Evolutionary conservation across 2,888 invertebrate genomes (phyloP).

Genomic region (Frankliniella intonsa): DNA sequence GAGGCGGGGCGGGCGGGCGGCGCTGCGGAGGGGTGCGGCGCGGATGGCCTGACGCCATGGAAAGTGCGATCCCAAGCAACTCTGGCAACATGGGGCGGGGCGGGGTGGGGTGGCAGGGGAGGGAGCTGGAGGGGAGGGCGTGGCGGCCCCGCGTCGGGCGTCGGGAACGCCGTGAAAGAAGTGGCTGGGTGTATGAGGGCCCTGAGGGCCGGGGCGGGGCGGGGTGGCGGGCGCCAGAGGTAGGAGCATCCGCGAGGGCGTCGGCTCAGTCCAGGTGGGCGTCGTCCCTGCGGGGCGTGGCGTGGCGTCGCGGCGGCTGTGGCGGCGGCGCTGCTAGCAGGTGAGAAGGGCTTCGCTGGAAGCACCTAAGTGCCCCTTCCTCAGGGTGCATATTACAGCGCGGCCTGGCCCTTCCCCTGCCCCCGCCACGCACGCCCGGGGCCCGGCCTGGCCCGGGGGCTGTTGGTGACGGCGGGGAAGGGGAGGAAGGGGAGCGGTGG

Average conservation of each 20-base stretch:
- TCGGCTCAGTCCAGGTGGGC: no score
- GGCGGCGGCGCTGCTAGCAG: conserved; percentile 30
- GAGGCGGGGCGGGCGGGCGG: conserved; percentile 13
- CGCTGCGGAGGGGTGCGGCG: conserved; percentile 1
- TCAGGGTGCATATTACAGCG: neutral
- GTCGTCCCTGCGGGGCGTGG: no score
- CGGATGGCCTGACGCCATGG: neutral
- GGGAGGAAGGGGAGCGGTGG: neutral
- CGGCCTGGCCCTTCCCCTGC: neutral
- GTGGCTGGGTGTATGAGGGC: neutral
- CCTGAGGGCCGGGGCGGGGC: neutral
- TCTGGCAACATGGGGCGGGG: conserved; percentile 34
- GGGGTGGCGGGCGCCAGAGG: neutral
- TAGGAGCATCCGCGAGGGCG: no score
- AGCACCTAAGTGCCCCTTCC: conserved; percentile 37
- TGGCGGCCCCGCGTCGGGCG: neutral
- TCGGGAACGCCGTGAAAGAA: neutral
- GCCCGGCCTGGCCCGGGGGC: neutral
- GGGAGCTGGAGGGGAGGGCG: neutral
- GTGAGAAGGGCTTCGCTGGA: conserved; percentile 38
- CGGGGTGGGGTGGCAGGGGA: neutral
- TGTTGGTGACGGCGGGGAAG: conserved; percentile 22
- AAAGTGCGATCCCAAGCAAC: conserved; percentile 14
- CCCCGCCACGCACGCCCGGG: neutral
- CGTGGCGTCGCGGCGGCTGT: no score